These are phyloP conservation scores for Cephalopterus ornatus DNA, from an alignment of 2,113 vertebrate genomes.

Conservation along the genomic window DNA sequence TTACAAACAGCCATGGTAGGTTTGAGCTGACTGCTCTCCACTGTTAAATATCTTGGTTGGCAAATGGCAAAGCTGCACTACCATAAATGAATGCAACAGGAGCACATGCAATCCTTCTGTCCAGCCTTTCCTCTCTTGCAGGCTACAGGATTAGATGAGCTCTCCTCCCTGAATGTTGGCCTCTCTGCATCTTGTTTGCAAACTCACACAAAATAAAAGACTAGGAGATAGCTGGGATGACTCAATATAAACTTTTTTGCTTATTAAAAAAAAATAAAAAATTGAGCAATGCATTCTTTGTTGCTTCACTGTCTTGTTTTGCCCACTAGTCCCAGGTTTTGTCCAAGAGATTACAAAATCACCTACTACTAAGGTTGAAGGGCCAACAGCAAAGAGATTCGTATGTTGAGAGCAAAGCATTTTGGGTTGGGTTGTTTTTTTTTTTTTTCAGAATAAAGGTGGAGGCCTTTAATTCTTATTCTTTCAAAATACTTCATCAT, in stretches of 20 bases:
- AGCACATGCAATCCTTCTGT: neutral
- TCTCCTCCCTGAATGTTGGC: neutral
- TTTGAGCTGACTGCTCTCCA: neutral
- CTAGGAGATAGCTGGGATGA: neutral
- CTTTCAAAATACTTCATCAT: neutral
- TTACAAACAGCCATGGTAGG: neutral
- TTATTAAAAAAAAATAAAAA: neutral
- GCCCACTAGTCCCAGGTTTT: neutral
- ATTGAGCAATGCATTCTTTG: neutral
- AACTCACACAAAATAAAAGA: neutral
- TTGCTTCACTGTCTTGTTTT: neutral
- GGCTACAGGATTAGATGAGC: neutral
- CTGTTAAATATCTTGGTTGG: neutral
- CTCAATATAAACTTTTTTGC: neutral
- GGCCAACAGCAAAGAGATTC: neutral
- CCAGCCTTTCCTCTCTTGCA: neutral
- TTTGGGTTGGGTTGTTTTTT: too few species aligned
- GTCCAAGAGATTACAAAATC: neutral
- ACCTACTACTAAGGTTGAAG: neutral
- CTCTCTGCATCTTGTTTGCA: neutral
- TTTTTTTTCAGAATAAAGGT: neutral
- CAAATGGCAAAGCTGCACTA: neutral
- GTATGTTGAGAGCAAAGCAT: neutral
- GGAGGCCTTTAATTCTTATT: neutral
- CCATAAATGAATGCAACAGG: neutral